Base-by-base conservation (phyloP, 2,797 vertebrate species). In the Phrynocephalus guinanensis region DNA sequence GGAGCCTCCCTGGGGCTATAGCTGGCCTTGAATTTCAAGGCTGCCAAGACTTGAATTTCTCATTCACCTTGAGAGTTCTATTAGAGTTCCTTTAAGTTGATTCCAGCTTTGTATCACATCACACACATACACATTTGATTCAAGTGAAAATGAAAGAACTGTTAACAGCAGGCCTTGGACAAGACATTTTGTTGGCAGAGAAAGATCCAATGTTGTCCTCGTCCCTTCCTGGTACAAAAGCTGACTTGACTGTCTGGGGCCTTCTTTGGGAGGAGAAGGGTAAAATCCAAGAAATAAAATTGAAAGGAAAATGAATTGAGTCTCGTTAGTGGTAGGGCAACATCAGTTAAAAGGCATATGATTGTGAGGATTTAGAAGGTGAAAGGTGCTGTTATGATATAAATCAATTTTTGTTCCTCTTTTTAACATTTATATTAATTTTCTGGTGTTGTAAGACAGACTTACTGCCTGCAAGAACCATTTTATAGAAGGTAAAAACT, bases 401-500 rank as follows among this genome's bases (percentile, higher is more conserved):
- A 13, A 7, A 71, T 9, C 52, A 10, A 56, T 56, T 56, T 56
- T 3, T 56, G 52, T 56, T 56, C 13, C 52, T 56, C 6, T 56
- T 56, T 56, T 56, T 56, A 5, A 18, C 33, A 26, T 33, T 38
- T 73, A 33, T 18, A 18, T 44, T 38, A 20, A 75, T 75, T 18
- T n/a, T 72, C 44, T 84, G 26, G 6, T 84, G 26, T 28, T 28
- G 56, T 66, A 77, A 66, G 15, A 3, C 7, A 28, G 60, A 76
- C 30, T 48, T 66, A 67, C 13, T 63, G 16, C 18, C n/a, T 63
- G 66, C 44, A 85, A 66, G 15, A 75, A 76, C 10, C 48, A 2
- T 68, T 78, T 79, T 70, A 70, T 78, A n/a, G 50, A 33, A 60
- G n/a, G 30, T 79, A n/a, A 76, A 30, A 85, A 84, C 30, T 60